phyloP scores from a whole-genome alignment of 2,888 invertebrate species.

The Eristalinus aeneus region DNA sequence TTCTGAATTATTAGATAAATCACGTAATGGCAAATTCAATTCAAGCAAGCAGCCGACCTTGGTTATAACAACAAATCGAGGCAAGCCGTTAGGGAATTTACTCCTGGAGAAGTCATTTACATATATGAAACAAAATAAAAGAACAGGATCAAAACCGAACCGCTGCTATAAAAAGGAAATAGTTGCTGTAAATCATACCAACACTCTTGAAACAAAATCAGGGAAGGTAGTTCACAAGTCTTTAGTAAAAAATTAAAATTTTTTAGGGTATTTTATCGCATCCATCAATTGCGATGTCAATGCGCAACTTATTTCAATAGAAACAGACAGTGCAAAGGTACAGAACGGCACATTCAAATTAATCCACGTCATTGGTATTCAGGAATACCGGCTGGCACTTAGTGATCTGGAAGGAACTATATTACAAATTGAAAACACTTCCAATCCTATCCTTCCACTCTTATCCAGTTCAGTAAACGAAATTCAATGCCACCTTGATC shows the following conservation, averaged over 20 bases:
- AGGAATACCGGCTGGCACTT: no score
- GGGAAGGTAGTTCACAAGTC: constrained; percentile 37
- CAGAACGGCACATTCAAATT: constrained; percentile 13
- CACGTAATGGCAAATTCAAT: constrained; percentile 38
- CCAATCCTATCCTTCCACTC: neutral
- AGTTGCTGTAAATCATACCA: constrained; percentile 27
- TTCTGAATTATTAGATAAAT: constrained; percentile 55
- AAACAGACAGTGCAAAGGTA: constrained; percentile 13
- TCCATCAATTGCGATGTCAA: neutral
- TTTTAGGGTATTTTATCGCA: constrained; percentile 8
- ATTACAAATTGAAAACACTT: neutral
- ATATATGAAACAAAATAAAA: constrained; percentile 44
- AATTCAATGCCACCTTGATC: neutral
- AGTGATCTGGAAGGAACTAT: no score
- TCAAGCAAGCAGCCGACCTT: constrained; percentile 49
- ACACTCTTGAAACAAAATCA: constrained; percentile 32
- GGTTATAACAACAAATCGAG: constrained; percentile 59
- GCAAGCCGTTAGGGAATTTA: constrained; percentile 42
- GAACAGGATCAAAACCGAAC: constrained; percentile 48
- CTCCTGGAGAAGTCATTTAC: constrained; percentile 47
- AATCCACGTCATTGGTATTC: no score
- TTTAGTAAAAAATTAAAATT: constrained; percentile 25
- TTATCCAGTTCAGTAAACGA: neutral
- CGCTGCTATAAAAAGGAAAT: constrained; percentile 51
- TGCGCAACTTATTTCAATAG: neutral